phyloP scores from a whole-genome alignment of 2,888 invertebrate genomes.

The Eupithecia insigniata region DNA sequence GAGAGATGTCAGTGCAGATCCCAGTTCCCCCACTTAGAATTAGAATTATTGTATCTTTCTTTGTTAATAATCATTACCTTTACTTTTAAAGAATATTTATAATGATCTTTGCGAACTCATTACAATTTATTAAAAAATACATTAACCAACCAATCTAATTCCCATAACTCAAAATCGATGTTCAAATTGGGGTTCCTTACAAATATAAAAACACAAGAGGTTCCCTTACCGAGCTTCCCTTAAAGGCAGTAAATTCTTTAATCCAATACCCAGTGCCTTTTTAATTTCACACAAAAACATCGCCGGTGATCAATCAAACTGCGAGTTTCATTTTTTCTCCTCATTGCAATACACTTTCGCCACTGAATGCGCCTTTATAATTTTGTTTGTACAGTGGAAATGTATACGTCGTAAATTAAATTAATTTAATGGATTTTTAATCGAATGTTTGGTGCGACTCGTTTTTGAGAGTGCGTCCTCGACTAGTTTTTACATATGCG shows the following conservation, averaged over 20 bases:
- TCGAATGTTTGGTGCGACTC: slow-evolving; percentile 44
- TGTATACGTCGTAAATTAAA: slow-evolving; percentile 77
- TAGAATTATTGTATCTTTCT: no score
- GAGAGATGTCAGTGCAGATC: no score
- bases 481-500: not conserved
- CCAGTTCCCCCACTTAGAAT: no score
- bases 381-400: slow-evolving; percentile 79
- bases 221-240: slow-evolving; percentile 50
- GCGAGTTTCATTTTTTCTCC: slow-evolving; percentile 73
- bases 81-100: not conserved
- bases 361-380: slow-evolving; percentile 75
- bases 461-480: not conserved
- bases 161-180: slow-evolving; percentile 67
- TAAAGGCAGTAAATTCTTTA: slow-evolving; percentile 76
- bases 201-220: slow-evolving; percentile 69
- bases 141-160: slow-evolving; percentile 50
- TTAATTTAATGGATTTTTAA: slow-evolving; percentile 73
- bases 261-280: slow-evolving; percentile 80
- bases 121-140: slow-evolving; percentile 10
- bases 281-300: slow-evolving; percentile 83
- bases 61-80: no score
- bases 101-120: not conserved
- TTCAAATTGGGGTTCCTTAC: slow-evolving; percentile 57
- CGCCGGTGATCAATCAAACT: slow-evolving; percentile 83
- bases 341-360: slow-evolving; percentile 80